Evolutionary conservation across 2,888 invertebrate genomes (phyloP).

Genomic region (Monochamus alternatus): DNA sequence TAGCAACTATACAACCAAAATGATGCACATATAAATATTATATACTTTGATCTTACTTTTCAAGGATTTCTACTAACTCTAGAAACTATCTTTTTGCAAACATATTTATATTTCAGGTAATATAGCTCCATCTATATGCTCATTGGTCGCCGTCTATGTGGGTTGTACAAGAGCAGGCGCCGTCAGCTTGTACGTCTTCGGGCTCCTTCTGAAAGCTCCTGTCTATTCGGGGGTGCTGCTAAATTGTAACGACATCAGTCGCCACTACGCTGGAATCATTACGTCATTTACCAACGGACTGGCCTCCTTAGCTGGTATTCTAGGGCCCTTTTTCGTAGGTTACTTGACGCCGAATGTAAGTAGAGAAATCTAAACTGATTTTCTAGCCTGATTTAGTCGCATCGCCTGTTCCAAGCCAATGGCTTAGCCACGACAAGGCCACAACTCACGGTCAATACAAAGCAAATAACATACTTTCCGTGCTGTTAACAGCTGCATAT

Average conservation of each 20-base stretch:
- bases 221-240: constrained; percentile 45
- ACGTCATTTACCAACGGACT: constrained; percentile 35
- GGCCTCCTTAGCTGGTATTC: constrained; percentile 20
- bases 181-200: constrained; percentile 7
- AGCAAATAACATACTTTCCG: too few species aligned
- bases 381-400: too few species aligned
- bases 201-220: constrained; percentile 17
- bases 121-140: constrained; percentile 12
- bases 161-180: constrained; percentile 23
- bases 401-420: too few species aligned
- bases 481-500: too few species aligned
- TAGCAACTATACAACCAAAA: too few species aligned
- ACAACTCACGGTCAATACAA: too few species aligned
- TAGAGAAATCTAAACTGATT: background rate
- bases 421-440: too few species aligned
- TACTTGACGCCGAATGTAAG: background rate
- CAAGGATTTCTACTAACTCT: too few species aligned
- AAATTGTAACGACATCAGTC: constrained; percentile 31
- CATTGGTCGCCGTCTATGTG: constrained; percentile 7
- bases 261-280: constrained; percentile 31
- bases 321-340: constrained; percentile 26
- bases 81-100: too few species aligned
- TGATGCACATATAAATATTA: too few species aligned
- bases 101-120: background rate
- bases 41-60: too few species aligned